Evolutionary conservation across 2,888 invertebrate genomes (phyloP).

Genomic region (Alentia gelatinosa): DNA sequence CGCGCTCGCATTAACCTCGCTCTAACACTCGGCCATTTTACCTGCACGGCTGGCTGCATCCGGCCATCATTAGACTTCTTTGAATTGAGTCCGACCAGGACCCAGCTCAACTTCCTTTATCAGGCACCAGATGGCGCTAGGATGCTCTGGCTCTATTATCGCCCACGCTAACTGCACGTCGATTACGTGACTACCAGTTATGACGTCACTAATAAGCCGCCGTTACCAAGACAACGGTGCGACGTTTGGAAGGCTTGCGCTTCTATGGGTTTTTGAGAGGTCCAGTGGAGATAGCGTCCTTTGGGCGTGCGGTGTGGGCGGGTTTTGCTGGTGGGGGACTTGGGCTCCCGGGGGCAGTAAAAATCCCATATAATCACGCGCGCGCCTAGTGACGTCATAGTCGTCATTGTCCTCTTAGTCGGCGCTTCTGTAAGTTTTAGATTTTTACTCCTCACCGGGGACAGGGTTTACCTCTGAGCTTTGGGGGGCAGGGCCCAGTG

Average conservation of each 20-base stretch:
- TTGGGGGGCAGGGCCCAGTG: neutral
- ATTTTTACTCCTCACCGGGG: neutral
- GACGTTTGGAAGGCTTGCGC: neutral
- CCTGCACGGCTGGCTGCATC: neutral
- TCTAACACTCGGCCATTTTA: neutral
- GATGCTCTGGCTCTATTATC: constrained; percentile 10
- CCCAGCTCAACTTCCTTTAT: neutral
- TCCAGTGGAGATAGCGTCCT: neutral
- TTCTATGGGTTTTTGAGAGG: constrained; percentile 12
- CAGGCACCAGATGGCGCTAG: constrained; percentile 9
- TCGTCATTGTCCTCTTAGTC: neutral
- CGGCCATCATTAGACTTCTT: neutral
- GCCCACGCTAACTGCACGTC: neutral
- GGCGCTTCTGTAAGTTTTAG: neutral
- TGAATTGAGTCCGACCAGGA: neutral
- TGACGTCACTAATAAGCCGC: constrained; percentile 41
- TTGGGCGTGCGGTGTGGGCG: neutral
- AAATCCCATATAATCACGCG: neutral
- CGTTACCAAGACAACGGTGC: neutral
- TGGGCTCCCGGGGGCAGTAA: neutral
- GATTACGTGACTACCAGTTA: neutral
- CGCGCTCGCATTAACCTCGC: neutral
- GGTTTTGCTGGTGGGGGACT: neutral
- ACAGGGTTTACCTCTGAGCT: neutral
- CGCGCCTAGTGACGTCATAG: constrained; percentile 10